Conservation (phyloP, 2,113 vertebrate species). For the Gopherus evgoodei region DNA sequence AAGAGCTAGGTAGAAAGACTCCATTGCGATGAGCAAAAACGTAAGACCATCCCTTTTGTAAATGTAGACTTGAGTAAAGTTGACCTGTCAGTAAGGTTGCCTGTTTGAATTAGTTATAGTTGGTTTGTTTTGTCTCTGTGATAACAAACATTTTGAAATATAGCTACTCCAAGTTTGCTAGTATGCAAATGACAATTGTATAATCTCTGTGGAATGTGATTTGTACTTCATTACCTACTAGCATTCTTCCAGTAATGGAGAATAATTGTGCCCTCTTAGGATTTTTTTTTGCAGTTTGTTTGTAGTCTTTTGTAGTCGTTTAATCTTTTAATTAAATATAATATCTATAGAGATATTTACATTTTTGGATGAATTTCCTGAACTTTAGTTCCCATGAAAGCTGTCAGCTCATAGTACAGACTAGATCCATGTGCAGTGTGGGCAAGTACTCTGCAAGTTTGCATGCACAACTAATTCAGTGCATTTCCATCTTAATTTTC, state of each 20-base stretch:
- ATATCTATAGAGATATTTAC: neutral
- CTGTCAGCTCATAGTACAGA: neutral
- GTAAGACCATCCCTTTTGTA: neutral
- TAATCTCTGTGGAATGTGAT: neutral
- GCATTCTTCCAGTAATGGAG: neutral
- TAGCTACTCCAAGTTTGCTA: neutral
- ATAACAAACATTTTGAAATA: neutral
- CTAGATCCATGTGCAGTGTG: neutral
- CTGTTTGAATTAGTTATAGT: neutral
- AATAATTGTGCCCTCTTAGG: neutral
- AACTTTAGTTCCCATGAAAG: neutral
- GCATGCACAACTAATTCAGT: neutral
- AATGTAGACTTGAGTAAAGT: neutral
- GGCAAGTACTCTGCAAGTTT: neutral
- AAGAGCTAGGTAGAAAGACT: neutral
- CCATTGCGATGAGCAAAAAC: neutral
- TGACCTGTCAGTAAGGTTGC: neutral
- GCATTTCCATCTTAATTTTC: neutral
- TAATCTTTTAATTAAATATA: neutral
- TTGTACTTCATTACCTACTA: neutral
- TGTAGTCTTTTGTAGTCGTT: neutral
- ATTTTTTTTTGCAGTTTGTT: neutral
- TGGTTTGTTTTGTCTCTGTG: neutral
- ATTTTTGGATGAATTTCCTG: neutral
- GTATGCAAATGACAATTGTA: neutral